These are phyloP conservation scores for Glomeris maerens DNA, from an alignment of 1,140 invertebrate species.

Conservation along the genomic window DNA sequence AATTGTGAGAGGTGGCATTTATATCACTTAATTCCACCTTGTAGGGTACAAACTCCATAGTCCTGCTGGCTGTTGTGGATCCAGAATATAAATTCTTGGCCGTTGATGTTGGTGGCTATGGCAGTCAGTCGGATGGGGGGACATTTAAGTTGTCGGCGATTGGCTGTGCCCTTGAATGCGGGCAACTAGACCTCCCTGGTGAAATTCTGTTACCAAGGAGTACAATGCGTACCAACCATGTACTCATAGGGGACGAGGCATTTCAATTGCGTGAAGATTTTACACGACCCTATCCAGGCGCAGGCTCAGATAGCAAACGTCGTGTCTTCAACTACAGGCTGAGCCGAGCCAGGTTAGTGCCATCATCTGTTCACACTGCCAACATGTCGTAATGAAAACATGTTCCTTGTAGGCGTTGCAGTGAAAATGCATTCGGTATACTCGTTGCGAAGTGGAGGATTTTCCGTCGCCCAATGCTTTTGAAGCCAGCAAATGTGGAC, in stretches of 20 bases:
- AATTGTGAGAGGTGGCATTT: no score
- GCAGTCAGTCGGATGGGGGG: conserved; percentile 19
- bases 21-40: conserved; percentile 7
- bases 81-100: conserved; percentile 15
- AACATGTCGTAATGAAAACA: no score
- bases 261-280: conserved; percentile 25
- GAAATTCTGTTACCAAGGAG: conserved; percentile 16
- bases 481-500: background rate
- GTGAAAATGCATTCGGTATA: no score
- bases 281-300: conserved; percentile 25
- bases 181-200: conserved; percentile 15
- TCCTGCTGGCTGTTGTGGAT: conserved; percentile 19
- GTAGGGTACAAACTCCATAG: conserved; percentile 9
- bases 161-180: no score
- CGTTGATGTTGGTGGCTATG: conserved; percentile 20
- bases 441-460: conserved; percentile 14
- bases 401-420: no score
- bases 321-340: conserved; percentile 27
- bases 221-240: conserved; percentile 15
- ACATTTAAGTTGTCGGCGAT: conserved; percentile 10
- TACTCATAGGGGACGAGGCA: conserved; percentile 30
- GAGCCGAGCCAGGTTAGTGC: conserved; percentile 19
- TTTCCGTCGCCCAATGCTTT: conserved; percentile 8
- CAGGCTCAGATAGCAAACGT: conserved; percentile 14
- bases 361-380: no score